Percentiles rank a stretch among this genome's conserved stretches.
These are phyloP conservation scores for Pristiophorus japonicus DNA, from an alignment of 2,113 vertebrate species.

Conservation along the genomic window DNA sequence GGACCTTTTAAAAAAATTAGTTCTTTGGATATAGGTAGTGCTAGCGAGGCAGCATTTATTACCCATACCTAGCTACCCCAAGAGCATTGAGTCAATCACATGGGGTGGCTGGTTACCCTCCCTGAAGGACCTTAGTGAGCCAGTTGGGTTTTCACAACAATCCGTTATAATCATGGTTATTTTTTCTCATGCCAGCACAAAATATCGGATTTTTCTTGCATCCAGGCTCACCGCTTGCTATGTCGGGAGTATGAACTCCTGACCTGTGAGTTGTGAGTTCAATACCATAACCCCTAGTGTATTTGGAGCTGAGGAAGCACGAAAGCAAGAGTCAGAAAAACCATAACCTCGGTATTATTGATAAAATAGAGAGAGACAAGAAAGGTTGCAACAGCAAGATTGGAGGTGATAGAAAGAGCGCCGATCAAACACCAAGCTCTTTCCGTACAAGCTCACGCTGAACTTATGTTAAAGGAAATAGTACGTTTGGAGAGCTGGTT, in stretches of 20 bases:
- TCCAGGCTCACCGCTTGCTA: background rate
- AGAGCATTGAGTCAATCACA: background rate
- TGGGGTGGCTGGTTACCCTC: background rate
- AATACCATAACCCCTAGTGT: background rate
- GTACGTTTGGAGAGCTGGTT: background rate
- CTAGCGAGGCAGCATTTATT: background rate
- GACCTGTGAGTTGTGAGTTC: background rate
- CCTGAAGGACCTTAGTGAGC: background rate
- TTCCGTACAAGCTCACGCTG: background rate
- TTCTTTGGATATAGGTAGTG: background rate
- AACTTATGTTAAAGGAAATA: background rate
- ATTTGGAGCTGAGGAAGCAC: background rate
- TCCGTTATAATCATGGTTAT: background rate
- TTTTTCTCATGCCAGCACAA: background rate
- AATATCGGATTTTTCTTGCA: background rate
- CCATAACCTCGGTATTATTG: background rate
- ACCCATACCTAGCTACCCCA: background rate
- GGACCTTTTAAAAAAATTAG: background rate
- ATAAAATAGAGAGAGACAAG: background rate
- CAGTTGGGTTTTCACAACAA: background rate
- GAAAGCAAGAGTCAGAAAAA: background rate
- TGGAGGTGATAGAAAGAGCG: background rate
- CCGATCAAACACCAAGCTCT: background rate
- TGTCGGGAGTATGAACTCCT: background rate
- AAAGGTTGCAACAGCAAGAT: background rate